These are phyloP conservation scores for Vespertilio murinus DNA, from an alignment of 2,797 vertebrate genomes.

Conservation along the genomic window DNA sequence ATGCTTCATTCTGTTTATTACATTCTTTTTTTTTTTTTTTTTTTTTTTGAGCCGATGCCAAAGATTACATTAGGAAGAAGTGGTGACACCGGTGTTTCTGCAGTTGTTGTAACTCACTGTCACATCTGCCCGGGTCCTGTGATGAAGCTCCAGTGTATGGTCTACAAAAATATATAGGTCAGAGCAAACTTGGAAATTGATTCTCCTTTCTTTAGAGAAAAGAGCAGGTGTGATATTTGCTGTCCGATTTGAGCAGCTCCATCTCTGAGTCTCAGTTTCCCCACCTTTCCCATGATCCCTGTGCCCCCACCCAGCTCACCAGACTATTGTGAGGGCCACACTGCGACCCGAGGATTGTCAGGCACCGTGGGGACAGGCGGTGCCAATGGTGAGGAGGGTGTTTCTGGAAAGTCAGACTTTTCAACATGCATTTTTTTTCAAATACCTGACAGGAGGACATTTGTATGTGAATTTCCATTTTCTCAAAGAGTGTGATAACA, in stretches of 20 bases:
- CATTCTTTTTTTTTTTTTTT: background rate
- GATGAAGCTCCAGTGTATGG: background rate
- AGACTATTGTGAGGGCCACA: fast-evolving
- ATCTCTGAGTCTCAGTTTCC: fast-evolving
- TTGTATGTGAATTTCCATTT: background rate
- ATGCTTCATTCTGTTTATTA: background rate
- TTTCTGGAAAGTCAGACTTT: background rate
- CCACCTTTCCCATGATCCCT: fast-evolving
- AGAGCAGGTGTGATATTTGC: background rate
- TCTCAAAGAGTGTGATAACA: background rate
- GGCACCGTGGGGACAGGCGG: fast-evolving
- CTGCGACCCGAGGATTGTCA: background rate
- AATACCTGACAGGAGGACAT: background rate
- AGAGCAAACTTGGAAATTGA: background rate
- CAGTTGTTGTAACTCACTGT: background rate
- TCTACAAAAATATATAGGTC: background rate
- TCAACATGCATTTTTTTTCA: background rate
- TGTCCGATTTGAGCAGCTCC: fast-evolving
- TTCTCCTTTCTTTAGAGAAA: background rate
- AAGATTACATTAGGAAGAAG: background rate
- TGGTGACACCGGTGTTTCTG: background rate
- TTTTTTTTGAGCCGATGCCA: background rate
- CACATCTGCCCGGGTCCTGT: background rate
- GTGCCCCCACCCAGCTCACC: fast-evolving
- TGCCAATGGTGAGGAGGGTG: fast-evolving